Base-by-base conservation (phyloP, 2,797 vertebrate genomes). In the Loris lydekkerianus region DNA sequence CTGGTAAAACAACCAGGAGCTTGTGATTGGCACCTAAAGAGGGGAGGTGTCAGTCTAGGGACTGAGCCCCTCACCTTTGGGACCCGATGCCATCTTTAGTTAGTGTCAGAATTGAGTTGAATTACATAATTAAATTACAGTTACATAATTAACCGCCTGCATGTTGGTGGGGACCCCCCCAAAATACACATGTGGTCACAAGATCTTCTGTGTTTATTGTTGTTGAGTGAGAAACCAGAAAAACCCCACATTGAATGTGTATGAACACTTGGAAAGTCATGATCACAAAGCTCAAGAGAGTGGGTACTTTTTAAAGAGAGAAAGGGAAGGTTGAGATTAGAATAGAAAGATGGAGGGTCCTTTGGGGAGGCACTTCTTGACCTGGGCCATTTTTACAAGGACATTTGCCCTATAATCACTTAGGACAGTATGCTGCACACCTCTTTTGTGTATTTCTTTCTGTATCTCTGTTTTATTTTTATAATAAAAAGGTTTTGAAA, bases 301-400 rank as follows among this genome's bases (percentile, higher is more conserved):
- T 2, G 13, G 40, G n/a, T 58, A 13, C 72, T 78, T n/a, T 43
- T 53, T 27, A 29, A 46, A 31, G 56, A 37, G n/a, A 49, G 49
- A 61, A 23, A 43, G 60, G 60, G n/a, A 40, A 49, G 7, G 1
- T 2, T 3, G 20, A 13, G 49, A 5, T 8, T 0, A 2, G 6
- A 34, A 37, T 15, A 40, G n/a, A 43, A 34, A 37, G 56, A 10
- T 0, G 29, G 53, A 18, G 1, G 40, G 3, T n/a, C 29, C 29
- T 13, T 27, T 1, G 4, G 58, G 46, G 40, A 14, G 2, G 34
- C 14, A 1, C 2, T 29, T 20, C 10, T 23, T 25, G 15, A 20
- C 78, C n/a, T 40, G 43, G 67, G 53, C 1, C 1, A 3, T 56
- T 17, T 70, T 67, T 17, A 37, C 5, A 13, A 13, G 31, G 23